Conservation (phyloP, 2,888 invertebrate species). For the Drosophila formosana region DNA sequence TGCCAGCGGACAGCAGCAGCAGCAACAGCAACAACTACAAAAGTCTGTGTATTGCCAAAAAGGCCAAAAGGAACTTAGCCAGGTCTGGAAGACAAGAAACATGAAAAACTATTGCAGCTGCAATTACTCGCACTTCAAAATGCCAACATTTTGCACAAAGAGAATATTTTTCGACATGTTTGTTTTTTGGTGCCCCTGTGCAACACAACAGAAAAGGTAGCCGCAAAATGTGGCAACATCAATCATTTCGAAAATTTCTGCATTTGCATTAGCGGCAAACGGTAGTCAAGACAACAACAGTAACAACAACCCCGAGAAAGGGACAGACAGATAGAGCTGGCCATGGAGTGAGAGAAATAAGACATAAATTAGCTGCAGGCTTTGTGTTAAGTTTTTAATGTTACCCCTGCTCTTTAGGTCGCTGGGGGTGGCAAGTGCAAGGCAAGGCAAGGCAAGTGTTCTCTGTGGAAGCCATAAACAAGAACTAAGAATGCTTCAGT, state of each 20-base stretch:
- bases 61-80: conserved; percentile 63
- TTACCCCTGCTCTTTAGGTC: conserved; percentile 35
- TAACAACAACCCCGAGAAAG: conserved; percentile 9
- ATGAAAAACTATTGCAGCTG: conserved; percentile 80
- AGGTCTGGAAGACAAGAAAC: conserved; percentile 50
- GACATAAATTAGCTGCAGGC: conserved; percentile 70
- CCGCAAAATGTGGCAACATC: conserved; percentile 69
- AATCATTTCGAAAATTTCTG: conserved; percentile 66
- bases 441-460: conserved; percentile 6
- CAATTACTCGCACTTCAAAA: conserved; percentile 80
- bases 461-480: conserved; percentile 38
- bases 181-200: conserved; percentile 31
- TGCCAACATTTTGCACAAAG: conserved; percentile 77
- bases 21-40: conserved; percentile 25
- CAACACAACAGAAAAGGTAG: conserved; percentile 27
- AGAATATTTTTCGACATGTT: conserved; percentile 69
- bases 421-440: conserved; percentile 37
- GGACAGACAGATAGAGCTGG: conserved; percentile 6
- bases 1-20: conserved; percentile 32
- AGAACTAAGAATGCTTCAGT: conserved; percentile 22
- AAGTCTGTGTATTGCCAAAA: conserved; percentile 61
- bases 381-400: conserved; percentile 62
- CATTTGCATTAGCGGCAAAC: conserved; percentile 59
- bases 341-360: conserved; percentile 38
- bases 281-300: conserved; percentile 41